These are phyloP conservation scores for Cardiocondyla obscurior DNA, from an alignment of 1,140 invertebrate genomes.

Conservation along the genomic window DNA sequence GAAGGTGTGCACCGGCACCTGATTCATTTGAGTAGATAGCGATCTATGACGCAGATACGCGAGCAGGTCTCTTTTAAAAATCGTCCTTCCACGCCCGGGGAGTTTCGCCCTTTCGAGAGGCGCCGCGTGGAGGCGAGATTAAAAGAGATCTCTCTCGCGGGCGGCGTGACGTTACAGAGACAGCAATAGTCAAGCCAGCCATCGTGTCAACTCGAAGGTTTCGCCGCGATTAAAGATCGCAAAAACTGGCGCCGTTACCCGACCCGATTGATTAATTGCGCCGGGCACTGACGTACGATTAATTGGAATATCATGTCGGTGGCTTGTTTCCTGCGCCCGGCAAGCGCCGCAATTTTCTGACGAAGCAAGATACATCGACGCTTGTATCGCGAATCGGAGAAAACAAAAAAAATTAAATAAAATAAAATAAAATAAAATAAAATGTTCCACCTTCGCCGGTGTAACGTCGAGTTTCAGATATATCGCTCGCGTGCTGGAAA, in stretches of 20 bases:
- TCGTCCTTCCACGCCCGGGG: slow-evolving; percentile 65
- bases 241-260: slow-evolving; percentile 25
- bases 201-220: slow-evolving; percentile 23
- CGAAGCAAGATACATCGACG: slow-evolving; percentile 39
- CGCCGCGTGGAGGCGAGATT: not conserved
- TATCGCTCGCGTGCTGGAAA: too few species aligned
- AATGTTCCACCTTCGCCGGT: too few species aligned
- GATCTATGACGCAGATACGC: slow-evolving; percentile 72
- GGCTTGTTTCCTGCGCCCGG: slow-evolving; percentile 13
- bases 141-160: slow-evolving; percentile 13
- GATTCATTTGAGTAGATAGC: slow-evolving; percentile 73
- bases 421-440: too few species aligned
- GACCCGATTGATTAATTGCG: slow-evolving; percentile 58
- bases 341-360: slow-evolving; percentile 27
- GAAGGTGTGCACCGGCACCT: slow-evolving; percentile 74
- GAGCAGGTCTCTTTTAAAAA: slow-evolving; percentile 68
- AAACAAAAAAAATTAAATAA: too few species aligned
- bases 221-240: slow-evolving; percentile 46
- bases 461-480: slow-evolving; percentile 43
- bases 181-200: not conserved
- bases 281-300: slow-evolving; percentile 44
- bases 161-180: not conserved
- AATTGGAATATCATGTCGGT: slow-evolving; percentile 53
- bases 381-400: slow-evolving; percentile 34
- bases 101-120: slow-evolving; percentile 60